These are phyloP conservation scores for Conus betulinus DNA, from an alignment of 1,140 invertebrate genomes.

Conservation along the genomic window DNA sequence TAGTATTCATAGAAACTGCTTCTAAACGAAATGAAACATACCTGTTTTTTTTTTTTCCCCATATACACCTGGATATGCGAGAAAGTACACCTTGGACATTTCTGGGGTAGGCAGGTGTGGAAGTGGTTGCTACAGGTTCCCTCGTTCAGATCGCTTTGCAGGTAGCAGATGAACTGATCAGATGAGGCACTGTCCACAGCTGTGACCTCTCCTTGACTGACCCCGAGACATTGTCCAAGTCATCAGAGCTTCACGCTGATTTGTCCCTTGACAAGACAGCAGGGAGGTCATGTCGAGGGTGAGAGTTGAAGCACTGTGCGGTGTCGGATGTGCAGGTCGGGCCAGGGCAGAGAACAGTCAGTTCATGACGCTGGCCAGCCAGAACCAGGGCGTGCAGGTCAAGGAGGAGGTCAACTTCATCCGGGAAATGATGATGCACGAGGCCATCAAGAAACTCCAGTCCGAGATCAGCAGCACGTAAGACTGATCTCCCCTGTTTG, in stretches of 20 bases:
- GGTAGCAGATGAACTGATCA: no score
- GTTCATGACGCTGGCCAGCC: conserved; percentile 54
- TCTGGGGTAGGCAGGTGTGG: no score
- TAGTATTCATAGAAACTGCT: no score
- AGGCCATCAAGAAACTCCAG: conserved; percentile 55
- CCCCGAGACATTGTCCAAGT: neutral
- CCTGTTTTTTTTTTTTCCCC: no score
- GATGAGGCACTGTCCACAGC: neutral
- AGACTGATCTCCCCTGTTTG: neutral
- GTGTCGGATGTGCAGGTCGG: conserved; percentile 50
- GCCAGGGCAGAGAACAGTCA: conserved; percentile 58
- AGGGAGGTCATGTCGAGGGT: neutral
- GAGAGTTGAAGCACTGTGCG: neutral
- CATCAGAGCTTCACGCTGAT: neutral
- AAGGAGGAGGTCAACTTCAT: conserved; percentile 65
- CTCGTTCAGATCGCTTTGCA: no score
- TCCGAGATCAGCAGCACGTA: conserved; percentile 17
- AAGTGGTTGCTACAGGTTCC: no score
- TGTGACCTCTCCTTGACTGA: neutral
- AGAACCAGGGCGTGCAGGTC: conserved; percentile 47
- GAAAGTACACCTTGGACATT: no score
- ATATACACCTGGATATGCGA: no score
- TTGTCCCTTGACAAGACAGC: neutral
- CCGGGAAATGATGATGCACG: conserved; percentile 62
- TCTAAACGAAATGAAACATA: no score